These are phyloP conservation scores for Apamea sordens DNA, from an alignment of 2,888 invertebrate genomes.

Conservation along the genomic window DNA sequence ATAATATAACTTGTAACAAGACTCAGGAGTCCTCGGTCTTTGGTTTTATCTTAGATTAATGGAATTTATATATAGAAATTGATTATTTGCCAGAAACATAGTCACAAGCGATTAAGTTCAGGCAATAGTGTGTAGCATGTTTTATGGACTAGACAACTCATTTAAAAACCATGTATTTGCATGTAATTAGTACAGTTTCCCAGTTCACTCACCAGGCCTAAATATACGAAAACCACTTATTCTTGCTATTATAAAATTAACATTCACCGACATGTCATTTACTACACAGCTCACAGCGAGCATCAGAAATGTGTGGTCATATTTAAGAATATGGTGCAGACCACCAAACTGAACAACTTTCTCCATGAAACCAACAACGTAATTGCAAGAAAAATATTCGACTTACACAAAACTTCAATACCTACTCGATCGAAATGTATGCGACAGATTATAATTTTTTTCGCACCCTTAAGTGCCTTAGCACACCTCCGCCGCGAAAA, in stretches of 20 bases:
- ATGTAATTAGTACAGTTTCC: not conserved
- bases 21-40: not conserved
- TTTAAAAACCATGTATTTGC: not conserved
- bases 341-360: not conserved
- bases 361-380: not conserved
- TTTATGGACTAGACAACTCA: not conserved
- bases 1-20: not conserved
- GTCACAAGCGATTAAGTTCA: not conserved
- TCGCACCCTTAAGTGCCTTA: not conserved
- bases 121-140: too few species aligned
- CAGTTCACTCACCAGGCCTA: too few species aligned
- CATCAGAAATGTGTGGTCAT: not conserved
- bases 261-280: not conserved
- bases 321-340: not conserved
- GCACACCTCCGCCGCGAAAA: too few species aligned
- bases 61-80: not conserved
- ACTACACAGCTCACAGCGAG: not conserved
- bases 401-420: not conserved
- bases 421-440: not conserved
- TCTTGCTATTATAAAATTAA: not conserved
- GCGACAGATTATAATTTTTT: not conserved
- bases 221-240: not conserved
- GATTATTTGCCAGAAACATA: slow-evolving; percentile 1
- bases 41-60: not conserved
- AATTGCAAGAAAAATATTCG: not conserved